A percentile compares a stretch with the other conserved stretches of the same genome.
Conservation (phyloP, 2,797 vertebrate genomes). For the Moxostoma hubbsi region DNA sequence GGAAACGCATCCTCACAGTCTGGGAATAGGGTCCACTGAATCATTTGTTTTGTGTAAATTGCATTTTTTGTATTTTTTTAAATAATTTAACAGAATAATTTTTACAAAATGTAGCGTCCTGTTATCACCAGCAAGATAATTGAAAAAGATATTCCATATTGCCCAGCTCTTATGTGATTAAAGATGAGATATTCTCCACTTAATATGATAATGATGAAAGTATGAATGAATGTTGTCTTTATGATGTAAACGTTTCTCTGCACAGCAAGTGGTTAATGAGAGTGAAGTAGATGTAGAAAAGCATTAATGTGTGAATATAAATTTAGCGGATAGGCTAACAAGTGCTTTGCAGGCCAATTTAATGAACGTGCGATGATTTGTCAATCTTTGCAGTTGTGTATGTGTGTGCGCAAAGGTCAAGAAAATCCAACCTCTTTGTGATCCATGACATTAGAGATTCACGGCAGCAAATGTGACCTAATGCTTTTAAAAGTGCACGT, state of each 20-base stretch:
- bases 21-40: too few relatives aligned
- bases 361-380: not conserved
- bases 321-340: not conserved
- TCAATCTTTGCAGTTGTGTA: not conserved
- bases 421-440: constrained; percentile 12
- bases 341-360: constrained; percentile 1
- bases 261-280: too few relatives aligned
- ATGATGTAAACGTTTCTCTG: not conserved
- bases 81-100: too few relatives aligned
- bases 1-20: too few relatives aligned
- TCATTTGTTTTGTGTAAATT: too few relatives aligned
- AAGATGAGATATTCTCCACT: too few relatives aligned
- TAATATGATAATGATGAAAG: too few relatives aligned
- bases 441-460: constrained; percentile 7
- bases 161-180: too few relatives aligned
- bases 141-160: too few relatives aligned
- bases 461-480: constrained; percentile 11
- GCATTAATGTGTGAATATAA: not conserved
- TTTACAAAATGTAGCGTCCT: too few relatives aligned
- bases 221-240: not conserved
- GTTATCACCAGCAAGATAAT: too few relatives aligned
- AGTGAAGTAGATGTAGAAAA: not conserved
- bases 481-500: constrained; percentile 35
- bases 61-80: too few relatives aligned
- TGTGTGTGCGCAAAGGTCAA: constrained; percentile 4